Evolutionary conservation across 2,113 vertebrate species (phyloP).

Genomic region (Grantiella picta): DNA sequence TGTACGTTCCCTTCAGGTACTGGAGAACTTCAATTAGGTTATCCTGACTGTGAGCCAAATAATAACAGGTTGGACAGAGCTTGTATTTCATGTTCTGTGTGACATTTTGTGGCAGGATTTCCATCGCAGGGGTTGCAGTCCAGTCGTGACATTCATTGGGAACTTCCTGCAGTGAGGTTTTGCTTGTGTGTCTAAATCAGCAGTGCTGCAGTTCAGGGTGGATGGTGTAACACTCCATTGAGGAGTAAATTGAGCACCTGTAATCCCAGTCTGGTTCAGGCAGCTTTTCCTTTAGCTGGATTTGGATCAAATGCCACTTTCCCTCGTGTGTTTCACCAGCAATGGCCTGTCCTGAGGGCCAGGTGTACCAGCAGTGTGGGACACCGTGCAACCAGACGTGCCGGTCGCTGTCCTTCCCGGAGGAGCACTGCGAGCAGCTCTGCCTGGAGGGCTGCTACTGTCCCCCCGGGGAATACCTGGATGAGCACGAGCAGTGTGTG

Average conservation of each 20-base stretch:
- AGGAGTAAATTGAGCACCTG: neutral
- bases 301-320: neutral
- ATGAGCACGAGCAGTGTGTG: slow-evolving; percentile 83
- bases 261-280: neutral
- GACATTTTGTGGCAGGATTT: neutral
- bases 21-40: neutral
- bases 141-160: neutral
- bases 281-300: neutral
- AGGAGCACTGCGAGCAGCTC: slow-evolving; percentile 72
- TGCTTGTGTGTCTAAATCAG: neutral
- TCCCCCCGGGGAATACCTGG: slow-evolving; percentile 80
- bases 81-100: neutral
- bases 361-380: slow-evolving; percentile 85
- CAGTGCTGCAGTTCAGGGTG: neutral
- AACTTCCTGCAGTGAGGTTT: neutral
- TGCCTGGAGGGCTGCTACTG: slow-evolving; percentile 96
- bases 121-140: neutral
- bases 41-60: neutral
- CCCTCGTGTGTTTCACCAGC: slow-evolving; percentile 62
- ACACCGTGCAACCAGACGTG: slow-evolving; percentile 86
- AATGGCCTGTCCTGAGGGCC: slow-evolving; percentile 80
- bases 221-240: neutral
- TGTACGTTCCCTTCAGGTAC: neutral
- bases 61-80: neutral
- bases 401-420: slow-evolving; percentile 81